These are phyloP conservation scores for Trichogramma evanescens DNA, from an alignment of 2,888 invertebrate genomes.

Conservation along the genomic window DNA sequence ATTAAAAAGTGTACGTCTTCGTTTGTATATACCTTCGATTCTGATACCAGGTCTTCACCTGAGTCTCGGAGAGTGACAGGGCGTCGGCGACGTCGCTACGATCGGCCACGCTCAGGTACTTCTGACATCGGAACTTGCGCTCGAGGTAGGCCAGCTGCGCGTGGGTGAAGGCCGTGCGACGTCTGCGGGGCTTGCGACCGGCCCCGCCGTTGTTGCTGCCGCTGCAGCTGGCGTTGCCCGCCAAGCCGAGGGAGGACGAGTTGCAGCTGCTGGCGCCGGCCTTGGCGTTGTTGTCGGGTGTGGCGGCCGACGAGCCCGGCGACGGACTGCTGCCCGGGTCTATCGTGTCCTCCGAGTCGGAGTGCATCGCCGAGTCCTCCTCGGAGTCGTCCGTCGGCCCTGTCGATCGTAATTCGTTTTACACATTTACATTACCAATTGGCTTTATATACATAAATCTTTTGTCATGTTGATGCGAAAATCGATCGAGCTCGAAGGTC, in stretches of 20 bases:
- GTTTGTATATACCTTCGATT: slow-evolving; percentile 63
- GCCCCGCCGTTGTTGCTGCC: slow-evolving; percentile 39
- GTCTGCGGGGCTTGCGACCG: slow-evolving; percentile 72
- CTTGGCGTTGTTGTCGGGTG: slow-evolving; percentile 71
- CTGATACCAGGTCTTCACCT: slow-evolving; percentile 94
- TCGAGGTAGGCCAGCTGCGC: slow-evolving; percentile 88
- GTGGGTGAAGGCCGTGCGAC: slow-evolving; percentile 89
- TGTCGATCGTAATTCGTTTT: neutral
- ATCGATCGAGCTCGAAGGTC: no score
- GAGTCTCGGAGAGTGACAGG: slow-evolving; percentile 83
- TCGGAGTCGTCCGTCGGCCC: slow-evolving; percentile 40
- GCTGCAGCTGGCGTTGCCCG: slow-evolving; percentile 20
- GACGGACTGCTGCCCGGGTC: slow-evolving; percentile 46
- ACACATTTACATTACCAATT: no score
- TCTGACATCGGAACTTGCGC: slow-evolving; percentile 86
- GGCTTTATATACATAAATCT: no score
- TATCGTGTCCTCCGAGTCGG: slow-evolving; percentile 45
- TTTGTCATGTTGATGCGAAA: no score
- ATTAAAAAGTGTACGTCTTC: neutral
- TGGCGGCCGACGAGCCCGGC: slow-evolving; percentile 37
- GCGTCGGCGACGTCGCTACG: slow-evolving; percentile 88
- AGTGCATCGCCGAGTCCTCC: slow-evolving; percentile 43
- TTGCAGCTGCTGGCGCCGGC: slow-evolving; percentile 48
- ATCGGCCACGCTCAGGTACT: slow-evolving; percentile 89
- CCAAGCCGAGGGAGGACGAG: slow-evolving; percentile 6